Base-by-base conservation (phyloP, 2,113 vertebrate species). In the Scopus umbretta region DNA sequence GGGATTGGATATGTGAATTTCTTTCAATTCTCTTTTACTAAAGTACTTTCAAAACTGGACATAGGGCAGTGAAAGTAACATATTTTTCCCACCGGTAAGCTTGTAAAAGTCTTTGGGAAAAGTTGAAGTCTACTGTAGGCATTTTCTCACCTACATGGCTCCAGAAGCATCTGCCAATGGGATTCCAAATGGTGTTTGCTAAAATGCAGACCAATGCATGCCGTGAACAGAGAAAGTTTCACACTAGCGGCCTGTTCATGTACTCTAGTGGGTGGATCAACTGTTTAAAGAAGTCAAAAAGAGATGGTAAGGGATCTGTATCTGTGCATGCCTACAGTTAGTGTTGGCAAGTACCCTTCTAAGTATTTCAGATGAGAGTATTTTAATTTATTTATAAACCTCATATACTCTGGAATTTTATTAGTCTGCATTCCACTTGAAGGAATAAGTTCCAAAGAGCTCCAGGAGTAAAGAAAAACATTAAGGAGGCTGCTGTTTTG, bases 321-420 rank as follows among this genome's bases (percentile, higher is more conserved):
- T 79, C 38, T 78, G 8, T 68, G 47, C n/a, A 42, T 74, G 71
- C 49, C 72, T 58, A 66, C 32, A 53, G 70, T 68, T 90, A 65
- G 22, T 86, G 29, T 47, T 78, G 25, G 23, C 27, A 86, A 92
- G 92, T 73, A 92, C 19, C n/a, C 55, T 78, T 81, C 27, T 43
- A 81, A 84, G 76, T 86, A 81, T 70, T 91, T 95, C 85, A 92
- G 72, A 84, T 91, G 23, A 86, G 55, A 80, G 25, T 38, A 80
- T 85, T 95, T 86, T 50, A 67, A 94, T 94, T 87, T 95, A 92
- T 91, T 94, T 94, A 94, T 93, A 95, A 94, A 82, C 18, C 11
- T 47, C 65, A 53, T 56, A 81, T 81, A 86, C 63, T 63, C 75
- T 66, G 63, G 58, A 83, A 95, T 92, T 94, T 91, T 92, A 84